A percentile compares a stretch with the other conserved stretches of the same genome.
Conservation (phyloP, 2,113 vertebrate genomes). For the Eublepharis macularius region DNA sequence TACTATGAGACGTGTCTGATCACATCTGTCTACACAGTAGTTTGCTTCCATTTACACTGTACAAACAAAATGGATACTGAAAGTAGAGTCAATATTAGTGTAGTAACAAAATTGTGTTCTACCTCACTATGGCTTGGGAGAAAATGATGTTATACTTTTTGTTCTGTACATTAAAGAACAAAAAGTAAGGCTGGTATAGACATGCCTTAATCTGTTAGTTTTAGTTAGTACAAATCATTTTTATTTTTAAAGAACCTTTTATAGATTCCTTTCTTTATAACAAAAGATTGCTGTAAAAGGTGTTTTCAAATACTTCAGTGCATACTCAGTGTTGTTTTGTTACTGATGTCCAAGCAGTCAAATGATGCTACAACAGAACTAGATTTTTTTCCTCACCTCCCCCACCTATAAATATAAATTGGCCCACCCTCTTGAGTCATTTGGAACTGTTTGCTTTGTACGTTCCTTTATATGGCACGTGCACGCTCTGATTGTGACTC, state of each 20-base stretch:
- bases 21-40: not conserved
- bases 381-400: not conserved
- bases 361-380: not conserved
- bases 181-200: not conserved
- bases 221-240: not conserved
- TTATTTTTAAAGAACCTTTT: not conserved
- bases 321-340: not conserved
- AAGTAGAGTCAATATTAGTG: not conserved
- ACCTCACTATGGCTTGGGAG: not conserved
- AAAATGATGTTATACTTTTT: not conserved
- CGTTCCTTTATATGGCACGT: not conserved
- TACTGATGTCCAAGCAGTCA: not conserved
- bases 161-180: not conserved
- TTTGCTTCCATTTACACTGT: not conserved
- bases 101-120: not conserved
- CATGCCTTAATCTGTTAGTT: not conserved
- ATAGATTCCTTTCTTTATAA: not conserved
- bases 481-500: not conserved
- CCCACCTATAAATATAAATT: not conserved
- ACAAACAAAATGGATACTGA: not conserved
- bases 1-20: not conserved
- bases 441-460: not conserved
- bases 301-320: not conserved
- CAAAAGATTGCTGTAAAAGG: not conserved
- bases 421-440: not conserved